phyloP scores from a whole-genome alignment of 2,888 invertebrate genomes.

The Tethea ocularis region DNA sequence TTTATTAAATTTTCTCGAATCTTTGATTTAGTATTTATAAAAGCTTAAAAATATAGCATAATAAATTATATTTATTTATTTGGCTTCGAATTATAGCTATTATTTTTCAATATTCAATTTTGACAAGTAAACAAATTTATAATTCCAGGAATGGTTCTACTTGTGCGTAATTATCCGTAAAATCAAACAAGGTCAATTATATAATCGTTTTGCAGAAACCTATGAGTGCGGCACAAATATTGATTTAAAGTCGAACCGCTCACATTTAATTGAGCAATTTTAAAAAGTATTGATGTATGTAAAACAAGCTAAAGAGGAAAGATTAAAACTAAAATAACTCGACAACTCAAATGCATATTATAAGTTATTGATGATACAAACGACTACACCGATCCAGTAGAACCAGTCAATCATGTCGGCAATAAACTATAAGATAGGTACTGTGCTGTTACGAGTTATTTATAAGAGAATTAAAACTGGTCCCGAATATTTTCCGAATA shows the following conservation, averaged over 20 bases:
- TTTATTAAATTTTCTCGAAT: too few species aligned
- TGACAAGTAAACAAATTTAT: constrained; percentile 11
- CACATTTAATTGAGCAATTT: constrained; percentile 36
- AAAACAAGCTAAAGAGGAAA: too few species aligned
- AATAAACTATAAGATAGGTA: constrained; percentile 30
- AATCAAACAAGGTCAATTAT: constrained; percentile 29
- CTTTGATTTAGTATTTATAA: too few species aligned
- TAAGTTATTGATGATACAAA: constrained; percentile 16
- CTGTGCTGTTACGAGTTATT: constrained; percentile 28
- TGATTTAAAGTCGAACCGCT: constrained; percentile 16
- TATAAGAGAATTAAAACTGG: constrained; percentile 25
- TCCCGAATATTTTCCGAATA: constrained; percentile 27
- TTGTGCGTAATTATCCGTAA: constrained; percentile 26
- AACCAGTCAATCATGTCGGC: constrained; percentile 39
- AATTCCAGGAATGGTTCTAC: constrained; percentile 18
- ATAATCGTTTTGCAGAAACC: constrained; percentile 27
- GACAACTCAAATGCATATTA: constrained; percentile 14
- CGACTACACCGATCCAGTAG: constrained; percentile 26
- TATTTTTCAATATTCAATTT: constrained; percentile 11
- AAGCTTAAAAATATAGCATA: too few species aligned
- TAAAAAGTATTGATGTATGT: too few species aligned
- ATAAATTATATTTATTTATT: constrained; percentile 5
- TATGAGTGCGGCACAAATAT: constrained; percentile 18
- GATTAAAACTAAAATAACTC: constrained; percentile 14
- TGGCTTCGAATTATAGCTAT: background rate